These are phyloP conservation scores for Branchellion lobata DNA, from an alignment of 2,888 invertebrate species.

Conservation along the genomic window DNA sequence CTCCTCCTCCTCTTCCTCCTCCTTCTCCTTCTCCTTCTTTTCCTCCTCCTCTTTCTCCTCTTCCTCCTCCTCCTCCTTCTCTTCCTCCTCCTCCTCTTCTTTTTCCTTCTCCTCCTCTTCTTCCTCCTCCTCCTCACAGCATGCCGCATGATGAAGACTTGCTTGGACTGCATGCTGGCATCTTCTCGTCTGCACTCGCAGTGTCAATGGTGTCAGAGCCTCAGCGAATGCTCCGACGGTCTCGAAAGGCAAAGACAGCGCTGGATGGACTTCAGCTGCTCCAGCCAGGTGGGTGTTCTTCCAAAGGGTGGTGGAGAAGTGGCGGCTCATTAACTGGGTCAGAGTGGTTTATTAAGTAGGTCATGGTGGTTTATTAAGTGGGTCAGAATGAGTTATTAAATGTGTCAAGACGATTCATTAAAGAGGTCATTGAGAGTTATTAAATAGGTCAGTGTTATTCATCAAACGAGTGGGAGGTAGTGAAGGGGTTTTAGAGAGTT, in stretches of 20 bases:
- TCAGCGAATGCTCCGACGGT: slow-evolving; percentile 82
- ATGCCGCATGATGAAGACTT: slow-evolving; percentile 76
- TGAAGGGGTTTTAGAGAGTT: no score
- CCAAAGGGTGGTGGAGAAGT: no score
- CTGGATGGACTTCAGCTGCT: slow-evolving; percentile 69
- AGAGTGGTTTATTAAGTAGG: no score
- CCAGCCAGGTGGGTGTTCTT: slow-evolving; percentile 47
- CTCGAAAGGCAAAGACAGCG: slow-evolving; percentile 83
- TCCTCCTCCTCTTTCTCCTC: background rate
- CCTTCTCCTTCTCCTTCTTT: background rate
- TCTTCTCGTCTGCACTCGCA: slow-evolving; percentile 57
- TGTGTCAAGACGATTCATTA: no score
- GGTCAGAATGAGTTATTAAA: no score
- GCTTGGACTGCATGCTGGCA: slow-evolving; percentile 70
- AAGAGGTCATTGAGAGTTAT: no score
- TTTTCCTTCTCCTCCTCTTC: background rate
- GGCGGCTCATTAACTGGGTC: no score
- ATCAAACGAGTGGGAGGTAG: no score
- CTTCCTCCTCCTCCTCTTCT: background rate
- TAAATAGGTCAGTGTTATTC: no score
- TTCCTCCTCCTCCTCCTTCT: background rate
- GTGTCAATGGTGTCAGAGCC: slow-evolving; percentile 83
- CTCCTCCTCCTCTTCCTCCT: background rate
- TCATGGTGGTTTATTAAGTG: no score
- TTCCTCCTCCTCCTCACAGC: slow-evolving; percentile 60